These are phyloP conservation scores for Peucedramus taeniatus DNA, from an alignment of 2,113 vertebrate species.

Conservation along the genomic window DNA sequence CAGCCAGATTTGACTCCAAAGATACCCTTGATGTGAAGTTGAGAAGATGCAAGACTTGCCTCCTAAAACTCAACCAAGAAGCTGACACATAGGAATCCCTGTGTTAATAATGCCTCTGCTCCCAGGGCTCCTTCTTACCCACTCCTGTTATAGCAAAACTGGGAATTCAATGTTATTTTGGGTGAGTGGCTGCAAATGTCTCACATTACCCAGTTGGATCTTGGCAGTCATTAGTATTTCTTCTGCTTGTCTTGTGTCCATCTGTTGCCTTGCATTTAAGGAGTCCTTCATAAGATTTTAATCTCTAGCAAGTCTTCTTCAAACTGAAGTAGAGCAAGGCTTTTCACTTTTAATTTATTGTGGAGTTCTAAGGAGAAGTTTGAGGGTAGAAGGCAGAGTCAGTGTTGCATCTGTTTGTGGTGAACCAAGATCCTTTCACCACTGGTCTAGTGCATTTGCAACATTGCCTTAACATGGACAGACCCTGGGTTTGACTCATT, in stretches of 20 bases:
- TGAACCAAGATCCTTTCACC: not conserved
- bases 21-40: not conserved
- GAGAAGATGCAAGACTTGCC: not conserved
- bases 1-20: not conserved
- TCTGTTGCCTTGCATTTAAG: not conserved
- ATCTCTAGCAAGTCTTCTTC: not conserved
- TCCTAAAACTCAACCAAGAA: not conserved
- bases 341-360: not conserved
- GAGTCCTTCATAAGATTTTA: not conserved
- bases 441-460: not conserved
- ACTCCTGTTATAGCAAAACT: not conserved
- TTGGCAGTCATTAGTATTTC: not conserved
- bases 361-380: not conserved
- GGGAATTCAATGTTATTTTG: not conserved
- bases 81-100: not conserved
- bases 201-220: not conserved
- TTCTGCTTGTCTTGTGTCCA: not conserved
- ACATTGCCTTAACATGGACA: not conserved
- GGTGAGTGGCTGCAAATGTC: not conserved
- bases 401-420: not conserved
- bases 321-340: not conserved
- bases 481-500: not conserved
- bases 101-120: not conserved
- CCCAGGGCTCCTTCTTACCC: not conserved
- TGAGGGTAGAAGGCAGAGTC: not conserved